Evolutionary conservation across 23 tunicate species (phyloP).

Genomic region (Ascidia mentula): DNA sequence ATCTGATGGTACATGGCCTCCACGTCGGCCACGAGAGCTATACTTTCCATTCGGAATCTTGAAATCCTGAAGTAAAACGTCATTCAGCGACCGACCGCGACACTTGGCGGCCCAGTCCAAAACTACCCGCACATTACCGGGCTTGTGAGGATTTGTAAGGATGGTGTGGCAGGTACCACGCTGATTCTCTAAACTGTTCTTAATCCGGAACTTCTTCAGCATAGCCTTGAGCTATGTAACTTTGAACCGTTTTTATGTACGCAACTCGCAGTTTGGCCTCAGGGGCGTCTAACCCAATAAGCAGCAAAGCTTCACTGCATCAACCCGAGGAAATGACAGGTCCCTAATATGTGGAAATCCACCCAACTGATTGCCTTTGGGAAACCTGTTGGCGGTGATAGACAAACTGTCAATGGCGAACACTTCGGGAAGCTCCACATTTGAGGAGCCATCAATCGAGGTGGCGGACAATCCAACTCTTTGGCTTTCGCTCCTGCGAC

Average conservation of each 20-base stretch:
- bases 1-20: neutral
- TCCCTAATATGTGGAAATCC: neutral
- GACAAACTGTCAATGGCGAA: neutral
- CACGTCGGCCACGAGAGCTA: neutral
- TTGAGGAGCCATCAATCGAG: too few relatives aligned
- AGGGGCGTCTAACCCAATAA: neutral
- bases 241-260: neutral
- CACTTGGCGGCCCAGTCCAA: neutral
- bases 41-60: neutral
- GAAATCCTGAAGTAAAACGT: too few relatives aligned
- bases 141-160: neutral
- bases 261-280: neutral
- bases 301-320: too few relatives aligned
- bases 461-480: too few relatives aligned
- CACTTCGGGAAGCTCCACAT: neutral
- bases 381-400: neutral
- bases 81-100: neutral
- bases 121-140: too few relatives aligned
- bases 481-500: too few relatives aligned
- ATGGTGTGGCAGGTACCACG: neutral
- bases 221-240: neutral
- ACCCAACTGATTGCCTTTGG: neutral
- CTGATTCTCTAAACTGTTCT: neutral
- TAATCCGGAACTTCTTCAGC: neutral
- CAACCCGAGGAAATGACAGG: neutral